Conservation (phyloP, 2,888 invertebrate species). For the Fissipunctia ypsillon region DNA sequence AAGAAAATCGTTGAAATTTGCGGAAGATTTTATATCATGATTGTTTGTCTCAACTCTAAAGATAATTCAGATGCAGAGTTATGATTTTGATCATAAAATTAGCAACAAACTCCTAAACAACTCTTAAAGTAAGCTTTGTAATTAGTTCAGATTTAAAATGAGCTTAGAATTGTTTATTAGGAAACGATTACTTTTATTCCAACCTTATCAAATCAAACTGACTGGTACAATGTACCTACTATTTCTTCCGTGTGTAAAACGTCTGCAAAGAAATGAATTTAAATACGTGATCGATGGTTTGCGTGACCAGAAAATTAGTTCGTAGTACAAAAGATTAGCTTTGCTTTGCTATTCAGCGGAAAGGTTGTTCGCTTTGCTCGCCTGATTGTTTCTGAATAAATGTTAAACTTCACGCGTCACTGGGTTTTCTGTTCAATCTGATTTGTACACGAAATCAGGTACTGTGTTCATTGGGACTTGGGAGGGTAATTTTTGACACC, state of each 20-base stretch:
- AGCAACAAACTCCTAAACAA: not conserved
- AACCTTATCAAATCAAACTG: constrained; percentile 23
- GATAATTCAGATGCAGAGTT: not conserved
- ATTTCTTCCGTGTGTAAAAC: constrained; percentile 30
- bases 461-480: not conserved
- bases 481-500: constrained; percentile 32
- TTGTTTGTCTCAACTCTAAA: not conserved
- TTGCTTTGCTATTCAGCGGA: constrained; percentile 40
- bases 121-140: not conserved
- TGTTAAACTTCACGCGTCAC: constrained; percentile 54
- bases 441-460: constrained; percentile 45
- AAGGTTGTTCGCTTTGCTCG: constrained; percentile 38
- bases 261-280: constrained; percentile 52
- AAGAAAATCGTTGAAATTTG: not conserved
- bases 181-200: constrained; percentile 34
- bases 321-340: constrained; percentile 58
- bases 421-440: constrained; percentile 37
- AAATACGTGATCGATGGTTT: constrained; percentile 61
- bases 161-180: constrained; percentile 7
- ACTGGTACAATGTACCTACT: not conserved
- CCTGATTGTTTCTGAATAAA: constrained; percentile 57
- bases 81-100: not conserved
- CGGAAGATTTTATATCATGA: not conserved
- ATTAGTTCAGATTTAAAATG: constrained; percentile 4
- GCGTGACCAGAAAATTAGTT: constrained; percentile 61